These are phyloP conservation scores for Holothuria leucospilota DNA, from an alignment of 53 echinoderm and acorn worm genomes.

Conservation along the genomic window DNA sequence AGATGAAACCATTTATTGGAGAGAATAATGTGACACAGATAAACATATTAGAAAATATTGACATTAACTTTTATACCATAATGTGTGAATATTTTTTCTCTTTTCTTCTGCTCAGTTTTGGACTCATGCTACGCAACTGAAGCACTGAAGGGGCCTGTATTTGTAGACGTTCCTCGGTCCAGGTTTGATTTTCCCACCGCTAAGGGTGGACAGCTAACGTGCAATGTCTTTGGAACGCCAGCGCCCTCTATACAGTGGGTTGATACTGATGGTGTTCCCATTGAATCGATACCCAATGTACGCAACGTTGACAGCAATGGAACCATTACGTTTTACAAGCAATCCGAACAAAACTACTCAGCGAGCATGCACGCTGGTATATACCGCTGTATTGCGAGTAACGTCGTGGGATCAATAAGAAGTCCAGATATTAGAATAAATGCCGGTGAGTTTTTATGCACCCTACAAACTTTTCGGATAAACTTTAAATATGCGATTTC, in stretches of 20 bases:
- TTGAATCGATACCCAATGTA: constrained; percentile 70
- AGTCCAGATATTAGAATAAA: constrained; percentile 89
- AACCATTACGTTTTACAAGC: constrained; percentile 81
- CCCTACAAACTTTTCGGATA: background rate
- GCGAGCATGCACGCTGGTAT: constrained; percentile 75
- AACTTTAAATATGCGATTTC: too few species aligned
- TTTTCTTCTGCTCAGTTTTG: background rate
- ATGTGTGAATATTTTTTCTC: too few species aligned
- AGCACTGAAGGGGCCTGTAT: constrained; percentile 74
- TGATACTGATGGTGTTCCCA: constrained; percentile 63
- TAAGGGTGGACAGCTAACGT: constrained; percentile 76
- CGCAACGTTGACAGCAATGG: constrained; percentile 87
- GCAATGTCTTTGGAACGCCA: constrained; percentile 85
- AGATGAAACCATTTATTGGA: too few species aligned
- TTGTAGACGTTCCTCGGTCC: constrained; percentile 80
- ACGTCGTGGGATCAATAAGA: constrained; percentile 80
- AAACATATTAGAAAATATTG: too few species aligned
- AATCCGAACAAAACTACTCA: constrained; percentile 62
- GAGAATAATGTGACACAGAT: too few species aligned
- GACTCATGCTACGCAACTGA: constrained; percentile 19
- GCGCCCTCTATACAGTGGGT: constrained; percentile 82
- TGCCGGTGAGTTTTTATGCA: constrained; percentile 72
- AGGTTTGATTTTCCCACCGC: constrained; percentile 78
- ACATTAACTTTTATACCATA: too few species aligned
- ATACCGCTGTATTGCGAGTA: constrained; percentile 88